Evolutionary conservation across 2,113 vertebrate species (phyloP), one percentile per base, ranked within the genome.

Genomic region (Dromiciops gliroides): DNA sequence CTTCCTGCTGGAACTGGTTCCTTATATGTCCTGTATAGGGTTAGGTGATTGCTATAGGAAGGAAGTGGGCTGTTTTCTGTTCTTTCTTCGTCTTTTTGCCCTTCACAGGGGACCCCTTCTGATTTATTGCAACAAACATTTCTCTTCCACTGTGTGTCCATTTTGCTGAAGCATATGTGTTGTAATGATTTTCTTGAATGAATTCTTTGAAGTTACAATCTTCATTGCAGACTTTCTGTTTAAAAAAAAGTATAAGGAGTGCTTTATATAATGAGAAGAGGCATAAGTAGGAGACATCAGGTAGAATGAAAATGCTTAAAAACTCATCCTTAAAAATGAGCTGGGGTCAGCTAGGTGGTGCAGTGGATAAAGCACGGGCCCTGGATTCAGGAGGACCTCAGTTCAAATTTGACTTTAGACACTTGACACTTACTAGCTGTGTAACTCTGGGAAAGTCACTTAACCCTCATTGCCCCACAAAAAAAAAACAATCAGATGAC

Each of bases 141-240:
- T 99, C 99, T 97, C 99, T 99, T 97, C 99, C 99, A 89, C 98
- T 99, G 98, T 99, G 99, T 98, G 99, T 99, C 99, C 99, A 99
- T 98, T 99, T 99, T 97, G 99, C 99, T 91, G 99, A 99, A 95
- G 99, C 99, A 16, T 99, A 99, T 0, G 99, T 99, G 22, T 99
- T 99, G 95, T 99, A 99, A 98, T 99, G 99, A 96, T 99, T 99
- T 98, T 99, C 99, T 98, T 99, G 98, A 98, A 99, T 99, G 96
- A 99, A 98, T 98, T 99, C 99, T 95, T 99, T 99, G 98, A 99
- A 99, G 99, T 99, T 99, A 98, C 99, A 99, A 98, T 99, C 99
- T 95, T 99, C 99, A 2, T 98, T 99, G 98, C 99, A 99, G 97
- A 99, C 99, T 98, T 99, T 99, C 99, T 99, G 98, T 98, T 93